phyloP scores from a whole-genome alignment of 2,113 vertebrate species.

The Prunella fulvescens region DNA sequence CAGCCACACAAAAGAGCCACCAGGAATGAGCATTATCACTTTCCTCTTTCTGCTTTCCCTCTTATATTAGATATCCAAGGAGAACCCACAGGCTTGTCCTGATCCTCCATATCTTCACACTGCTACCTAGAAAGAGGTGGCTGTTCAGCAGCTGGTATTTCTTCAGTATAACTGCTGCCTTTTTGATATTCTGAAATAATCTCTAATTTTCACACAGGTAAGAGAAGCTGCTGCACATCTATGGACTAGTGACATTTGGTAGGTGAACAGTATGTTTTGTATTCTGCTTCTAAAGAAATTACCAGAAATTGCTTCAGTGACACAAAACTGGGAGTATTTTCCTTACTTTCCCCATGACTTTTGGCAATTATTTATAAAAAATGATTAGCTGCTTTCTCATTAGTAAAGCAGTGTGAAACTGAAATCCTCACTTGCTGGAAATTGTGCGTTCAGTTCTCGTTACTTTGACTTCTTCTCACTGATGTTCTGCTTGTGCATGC shows the following conservation, averaged over 20 bases:
- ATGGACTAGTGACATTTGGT: background rate
- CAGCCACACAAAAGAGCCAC: background rate
- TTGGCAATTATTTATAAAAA: background rate
- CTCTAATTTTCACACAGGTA: background rate
- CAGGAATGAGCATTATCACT: background rate
- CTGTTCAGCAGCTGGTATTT: background rate
- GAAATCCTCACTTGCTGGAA: background rate
- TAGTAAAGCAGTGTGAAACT: background rate
- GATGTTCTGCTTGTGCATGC: background rate
- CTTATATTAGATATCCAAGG: background rate
- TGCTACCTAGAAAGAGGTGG: background rate
- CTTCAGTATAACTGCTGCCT: background rate
- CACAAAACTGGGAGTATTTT: background rate
- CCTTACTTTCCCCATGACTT: background rate
- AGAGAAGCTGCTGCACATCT: background rate
- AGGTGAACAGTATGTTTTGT: background rate
- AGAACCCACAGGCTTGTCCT: background rate
- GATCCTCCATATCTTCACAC: fast-evolving
- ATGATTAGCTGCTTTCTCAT: background rate
- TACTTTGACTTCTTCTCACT: background rate
- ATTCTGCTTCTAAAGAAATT: background rate
- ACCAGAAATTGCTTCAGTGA: background rate
- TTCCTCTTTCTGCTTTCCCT: background rate
- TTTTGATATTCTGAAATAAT: background rate
- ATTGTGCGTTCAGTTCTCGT: background rate